Conservation (phyloP, 2,888 invertebrate genomes). For the Leucoma salicis region DNA sequence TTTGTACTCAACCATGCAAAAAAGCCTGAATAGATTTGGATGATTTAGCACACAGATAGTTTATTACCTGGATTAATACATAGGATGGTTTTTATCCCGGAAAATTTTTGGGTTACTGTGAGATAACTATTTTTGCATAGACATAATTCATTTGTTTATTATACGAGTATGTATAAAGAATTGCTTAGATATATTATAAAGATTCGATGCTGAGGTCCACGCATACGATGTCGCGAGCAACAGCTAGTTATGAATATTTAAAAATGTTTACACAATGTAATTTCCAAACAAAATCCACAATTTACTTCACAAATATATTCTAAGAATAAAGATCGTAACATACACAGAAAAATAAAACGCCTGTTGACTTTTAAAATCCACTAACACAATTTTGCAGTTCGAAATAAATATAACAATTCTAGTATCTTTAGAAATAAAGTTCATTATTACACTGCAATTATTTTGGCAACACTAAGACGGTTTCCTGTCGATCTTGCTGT, state of each 20-base stretch:
- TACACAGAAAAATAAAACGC: constrained; percentile 15
- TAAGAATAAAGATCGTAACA: constrained; percentile 19
- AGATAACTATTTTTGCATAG: too few species aligned
- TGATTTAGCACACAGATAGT: too few species aligned
- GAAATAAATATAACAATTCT: neutral
- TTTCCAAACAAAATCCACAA: neutral
- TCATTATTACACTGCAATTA: constrained; percentile 8
- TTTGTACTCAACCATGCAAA: too few species aligned
- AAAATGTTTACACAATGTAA: neutral
- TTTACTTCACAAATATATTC: constrained; percentile 20
- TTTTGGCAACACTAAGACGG: constrained; percentile 3
- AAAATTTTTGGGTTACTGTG: too few species aligned
- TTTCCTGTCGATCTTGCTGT: constrained; percentile 20
- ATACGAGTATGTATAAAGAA: too few species aligned
- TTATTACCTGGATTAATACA: too few species aligned
- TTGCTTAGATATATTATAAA: too few species aligned
- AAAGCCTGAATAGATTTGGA: too few species aligned
- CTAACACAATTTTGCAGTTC: neutral
- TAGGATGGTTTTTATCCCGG: too few species aligned
- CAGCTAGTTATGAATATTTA: constrained; percentile 20
- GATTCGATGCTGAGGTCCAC: too few species aligned
- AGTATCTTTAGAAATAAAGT: rapidly evolving
- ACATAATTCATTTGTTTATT: too few species aligned
- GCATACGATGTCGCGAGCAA: too few species aligned
- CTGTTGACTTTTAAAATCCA: constrained; percentile 7